Percentiles rank a stretch among this genome's conserved stretches.
Conservation (phyloP, 2,888 invertebrate genomes). For the Microctonus brassicae region DNA sequence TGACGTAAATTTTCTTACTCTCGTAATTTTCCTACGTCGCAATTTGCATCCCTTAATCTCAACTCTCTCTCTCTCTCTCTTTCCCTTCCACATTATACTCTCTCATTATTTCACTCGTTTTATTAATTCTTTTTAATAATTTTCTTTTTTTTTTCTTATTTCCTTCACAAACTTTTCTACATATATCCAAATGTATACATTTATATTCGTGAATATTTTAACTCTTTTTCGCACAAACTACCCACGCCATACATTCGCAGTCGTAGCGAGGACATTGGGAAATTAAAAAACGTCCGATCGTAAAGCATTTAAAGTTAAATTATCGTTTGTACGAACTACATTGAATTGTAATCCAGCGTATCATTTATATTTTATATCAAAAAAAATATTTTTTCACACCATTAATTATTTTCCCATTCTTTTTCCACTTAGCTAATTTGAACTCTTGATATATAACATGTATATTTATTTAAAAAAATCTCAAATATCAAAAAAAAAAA, state of each 20-base stretch:
- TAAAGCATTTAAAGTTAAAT: slow-evolving; percentile 65
- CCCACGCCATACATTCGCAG: slow-evolving; percentile 11
- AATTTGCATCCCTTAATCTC: slow-evolving; percentile 61
- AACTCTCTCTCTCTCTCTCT: slow-evolving; percentile 22
- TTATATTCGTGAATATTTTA: background rate
- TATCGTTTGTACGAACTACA: slow-evolving; percentile 56
- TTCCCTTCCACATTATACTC: background rate
- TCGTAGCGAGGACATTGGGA: slow-evolving; percentile 50
- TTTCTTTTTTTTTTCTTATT: background rate
- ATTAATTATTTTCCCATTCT: background rate
- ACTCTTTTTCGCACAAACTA: background rate
- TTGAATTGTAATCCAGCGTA: slow-evolving; percentile 64
- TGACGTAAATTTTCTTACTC: slow-evolving; percentile 32
- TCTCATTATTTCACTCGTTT: background rate
- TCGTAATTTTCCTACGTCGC: slow-evolving; percentile 50
- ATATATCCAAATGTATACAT: background rate
- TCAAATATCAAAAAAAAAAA: too few relatives aligned
- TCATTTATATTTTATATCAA: too few relatives aligned
- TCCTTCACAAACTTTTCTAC: background rate
- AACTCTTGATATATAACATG: too few relatives aligned
- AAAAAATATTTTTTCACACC: background rate
- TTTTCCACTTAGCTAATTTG: too few relatives aligned
- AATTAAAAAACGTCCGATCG: slow-evolving; percentile 69
- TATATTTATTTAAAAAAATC: too few relatives aligned
- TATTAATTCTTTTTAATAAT: background rate